Conservation (phyloP, 2,888 invertebrate genomes). For the Caenorhabditis macrosperma region DNA sequence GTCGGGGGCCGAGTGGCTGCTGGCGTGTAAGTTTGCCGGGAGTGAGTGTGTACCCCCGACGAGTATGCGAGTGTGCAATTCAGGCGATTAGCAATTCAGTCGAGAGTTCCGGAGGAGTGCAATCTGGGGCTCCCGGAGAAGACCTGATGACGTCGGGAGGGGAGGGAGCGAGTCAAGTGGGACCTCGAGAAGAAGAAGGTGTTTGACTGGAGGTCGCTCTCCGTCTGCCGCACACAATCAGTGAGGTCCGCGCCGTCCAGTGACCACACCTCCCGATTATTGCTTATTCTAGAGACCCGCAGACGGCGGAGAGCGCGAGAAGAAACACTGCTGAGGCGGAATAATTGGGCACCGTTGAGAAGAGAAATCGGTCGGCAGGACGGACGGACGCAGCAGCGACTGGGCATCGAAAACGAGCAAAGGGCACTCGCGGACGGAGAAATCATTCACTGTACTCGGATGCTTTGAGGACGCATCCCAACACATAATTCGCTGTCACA, state of each 20-base stretch:
- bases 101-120: conserved; percentile 56
- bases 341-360: conserved; percentile 48
- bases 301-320: conserved; percentile 20
- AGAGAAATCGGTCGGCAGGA: conserved; percentile 9
- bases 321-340: conserved; percentile 56
- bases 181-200: background rate
- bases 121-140: conserved; percentile 21
- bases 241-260: conserved; percentile 2
- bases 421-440: conserved; percentile 10
- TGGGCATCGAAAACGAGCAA: conserved; percentile 4
- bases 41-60: conserved; percentile 39
- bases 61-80: conserved; percentile 51
- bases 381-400: background rate
- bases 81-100: conserved; percentile 56
- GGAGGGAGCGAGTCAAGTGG: conserved; percentile 16
- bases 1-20: conserved; percentile 19
- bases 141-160: conserved; percentile 40
- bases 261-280: conserved; percentile 41
- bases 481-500: too few relatives aligned
- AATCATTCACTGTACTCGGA: too few relatives aligned
- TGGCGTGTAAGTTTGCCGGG: conserved; percentile 51
- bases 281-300: conserved; percentile 43
- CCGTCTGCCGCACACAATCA: conserved; percentile 2
- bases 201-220: background rate
- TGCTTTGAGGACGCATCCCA: too few relatives aligned